phyloP scores from a whole-genome alignment of 1,140 invertebrate species.

The Gyrodactylus bullatarudis region DNA sequence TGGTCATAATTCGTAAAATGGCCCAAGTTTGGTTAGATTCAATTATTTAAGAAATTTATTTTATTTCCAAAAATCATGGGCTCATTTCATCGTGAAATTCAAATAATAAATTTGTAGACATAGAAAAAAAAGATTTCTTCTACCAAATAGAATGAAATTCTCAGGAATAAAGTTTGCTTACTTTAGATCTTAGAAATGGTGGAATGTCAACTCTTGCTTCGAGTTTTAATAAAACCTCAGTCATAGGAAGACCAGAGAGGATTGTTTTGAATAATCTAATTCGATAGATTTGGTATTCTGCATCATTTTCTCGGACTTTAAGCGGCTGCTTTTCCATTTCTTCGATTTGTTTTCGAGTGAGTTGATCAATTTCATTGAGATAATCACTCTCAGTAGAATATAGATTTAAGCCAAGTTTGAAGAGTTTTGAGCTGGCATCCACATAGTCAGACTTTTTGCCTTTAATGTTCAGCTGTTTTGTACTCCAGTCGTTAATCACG shows the following conservation, averaged over 20 bases:
- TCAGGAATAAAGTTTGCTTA: too few species aligned
- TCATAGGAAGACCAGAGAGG: neutral
- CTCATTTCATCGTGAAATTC: too few species aligned
- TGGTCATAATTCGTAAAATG: too few species aligned
- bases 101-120: too few species aligned
- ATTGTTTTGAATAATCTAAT: neutral
- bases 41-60: too few species aligned
- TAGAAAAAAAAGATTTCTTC: too few species aligned
- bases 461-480: neutral
- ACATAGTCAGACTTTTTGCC: neutral
- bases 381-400: neutral
- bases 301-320: neutral
- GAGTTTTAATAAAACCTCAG: neutral
- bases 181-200: neutral
- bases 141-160: too few species aligned
- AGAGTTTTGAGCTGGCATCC: neutral
- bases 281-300: neutral
- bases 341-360: neutral
- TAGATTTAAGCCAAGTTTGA: neutral
- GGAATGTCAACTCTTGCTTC: neutral
- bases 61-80: too few species aligned
- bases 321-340: neutral
- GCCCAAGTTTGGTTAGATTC: too few species aligned
- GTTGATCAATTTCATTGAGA: neutral
- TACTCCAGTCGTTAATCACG: neutral